Evolutionary conservation across 1,140 invertebrate species (phyloP), one percentile per base, ranked within the genome.

Genomic region (Octopus bimaculoides): DNA sequence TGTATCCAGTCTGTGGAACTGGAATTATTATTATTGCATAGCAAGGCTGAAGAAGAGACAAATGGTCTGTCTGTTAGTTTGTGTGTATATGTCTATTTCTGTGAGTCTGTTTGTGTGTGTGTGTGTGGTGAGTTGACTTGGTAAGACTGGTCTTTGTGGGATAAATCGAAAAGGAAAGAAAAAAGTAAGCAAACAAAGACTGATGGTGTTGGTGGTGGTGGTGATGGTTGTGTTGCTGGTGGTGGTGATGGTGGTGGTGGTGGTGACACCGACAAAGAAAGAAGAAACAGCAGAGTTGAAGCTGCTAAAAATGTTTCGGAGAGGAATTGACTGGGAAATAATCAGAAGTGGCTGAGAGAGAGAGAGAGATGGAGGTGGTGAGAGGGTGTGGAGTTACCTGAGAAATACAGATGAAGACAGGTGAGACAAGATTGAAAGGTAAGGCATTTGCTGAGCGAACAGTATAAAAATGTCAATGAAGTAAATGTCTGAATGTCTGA

Each of bases 1-100:
- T 71, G 4, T 20, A 77, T 69, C 14, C 71, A 52, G 71, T 5
- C 71, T 52, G 77, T 52, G 54, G 77, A 56, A 55, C 10, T 61
- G 78, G 54, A 74, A 78, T 69, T 61, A 74, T 41, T 77, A 78
- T 56, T 52, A 20, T 89, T 86, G 89, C 74, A 91, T 89, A 82
- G 83, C 81, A 77, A 82, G 81, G 80, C 83, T 83, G 77, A 83
- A 81, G 83, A 53, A 83, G 79, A 78, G 77, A 41, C 26, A 41
- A 41, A 41, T 41, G 26, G 26, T 41, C 26, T 41, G 26, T 41
- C 26, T 41, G 26, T 41, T 41, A 41, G 26, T 41, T 41, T 41
- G 26, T 41, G 26, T 41, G 26, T 41, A 41, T 41, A 41, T 41
- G 26, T 41, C 26, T 41, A 41, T 41, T 41, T 41, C 26, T 41